Percentiles rank a stretch among this genome's conserved stretches.
phyloP scores from a whole-genome alignment of 1,140 invertebrate species.

The Aculops lycopersici region DNA sequence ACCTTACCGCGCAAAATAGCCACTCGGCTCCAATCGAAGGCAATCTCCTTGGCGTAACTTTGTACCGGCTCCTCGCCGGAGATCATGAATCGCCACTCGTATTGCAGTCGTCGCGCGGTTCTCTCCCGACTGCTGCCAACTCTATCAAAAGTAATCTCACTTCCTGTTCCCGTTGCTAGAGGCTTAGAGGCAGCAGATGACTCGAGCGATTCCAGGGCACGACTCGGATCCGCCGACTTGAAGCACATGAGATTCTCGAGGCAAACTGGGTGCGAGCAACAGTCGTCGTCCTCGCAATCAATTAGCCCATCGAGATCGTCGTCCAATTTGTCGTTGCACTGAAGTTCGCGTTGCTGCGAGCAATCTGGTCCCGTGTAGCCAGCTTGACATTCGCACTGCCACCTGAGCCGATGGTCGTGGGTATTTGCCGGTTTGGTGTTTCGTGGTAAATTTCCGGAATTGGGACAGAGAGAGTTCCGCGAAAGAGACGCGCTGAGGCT shows the following conservation, averaged over 20 bases:
- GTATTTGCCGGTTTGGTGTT: not conserved
- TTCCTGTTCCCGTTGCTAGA: no score
- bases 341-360: not conserved
- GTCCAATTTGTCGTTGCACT: not conserved
- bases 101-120: no score
- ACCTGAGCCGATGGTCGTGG: not conserved
- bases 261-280: constrained; percentile 25
- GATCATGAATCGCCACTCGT: no score
- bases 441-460: no score
- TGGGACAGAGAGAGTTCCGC: no score
- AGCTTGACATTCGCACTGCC: not conserved
- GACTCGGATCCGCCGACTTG: constrained; percentile 53
- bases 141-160: no score
- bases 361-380: not conserved
- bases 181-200: constrained; percentile 94
- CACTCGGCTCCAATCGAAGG: constrained; percentile 87
- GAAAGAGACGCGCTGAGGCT: no score
- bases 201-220: constrained; percentile 56
- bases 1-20: constrained; percentile 24
- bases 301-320: not conserved
- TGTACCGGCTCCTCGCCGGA: constrained; percentile 90
- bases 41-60: constrained; percentile 77
- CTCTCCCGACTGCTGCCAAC: no score
- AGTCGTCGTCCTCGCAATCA: not conserved
- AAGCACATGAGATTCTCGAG: constrained; percentile 66